phyloP scores from a whole-genome alignment of 92 coral and sea anemone species.

The Zoanthus sansibaricus region DNA sequence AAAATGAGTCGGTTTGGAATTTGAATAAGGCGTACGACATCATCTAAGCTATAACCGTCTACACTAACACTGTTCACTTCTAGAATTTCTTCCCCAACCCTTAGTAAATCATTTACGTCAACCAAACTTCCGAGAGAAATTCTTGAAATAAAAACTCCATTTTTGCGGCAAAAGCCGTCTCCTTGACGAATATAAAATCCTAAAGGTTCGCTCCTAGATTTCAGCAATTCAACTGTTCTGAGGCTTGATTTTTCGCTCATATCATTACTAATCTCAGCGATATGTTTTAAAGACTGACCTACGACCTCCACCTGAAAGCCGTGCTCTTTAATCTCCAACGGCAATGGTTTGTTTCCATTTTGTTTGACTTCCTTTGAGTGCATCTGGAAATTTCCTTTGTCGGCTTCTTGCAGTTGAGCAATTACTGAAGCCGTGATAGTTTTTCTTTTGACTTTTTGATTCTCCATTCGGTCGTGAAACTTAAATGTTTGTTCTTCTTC shows the following conservation, averaged over 20 bases:
- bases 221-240: conserved; percentile 76
- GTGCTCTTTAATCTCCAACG: conserved; percentile 9
- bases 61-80: conserved; percentile 81
- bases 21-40: conserved; percentile 95
- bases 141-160: conserved; percentile 91
- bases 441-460: conserved; percentile 2
- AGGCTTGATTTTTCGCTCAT: conserved; percentile 1
- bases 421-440: conserved; percentile 53
- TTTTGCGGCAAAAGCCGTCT: conserved; percentile 65
- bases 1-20: conserved; percentile 79
- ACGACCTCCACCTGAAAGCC: conserved; percentile 7
- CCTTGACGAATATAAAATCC: conserved; percentile 94
- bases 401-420: conserved; percentile 59
- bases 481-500: conserved; percentile 19
- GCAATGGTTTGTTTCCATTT: conserved; percentile 1
- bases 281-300: conserved; percentile 36
- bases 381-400: conserved; percentile 30
- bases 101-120: conserved; percentile 73
- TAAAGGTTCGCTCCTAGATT: conserved; percentile 75
- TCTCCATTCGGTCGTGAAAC: background rate
- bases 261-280: conserved; percentile 39
- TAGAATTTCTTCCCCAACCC: conserved; percentile 91
- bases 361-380: conserved; percentile 30
- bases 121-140: conserved; percentile 85
- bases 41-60: conserved; percentile 75